Percentiles rank a stretch among this genome's conserved stretches.
phyloP scores from a whole-genome alignment of 23 tunicate species.

The Ciona savignyi region DNA sequence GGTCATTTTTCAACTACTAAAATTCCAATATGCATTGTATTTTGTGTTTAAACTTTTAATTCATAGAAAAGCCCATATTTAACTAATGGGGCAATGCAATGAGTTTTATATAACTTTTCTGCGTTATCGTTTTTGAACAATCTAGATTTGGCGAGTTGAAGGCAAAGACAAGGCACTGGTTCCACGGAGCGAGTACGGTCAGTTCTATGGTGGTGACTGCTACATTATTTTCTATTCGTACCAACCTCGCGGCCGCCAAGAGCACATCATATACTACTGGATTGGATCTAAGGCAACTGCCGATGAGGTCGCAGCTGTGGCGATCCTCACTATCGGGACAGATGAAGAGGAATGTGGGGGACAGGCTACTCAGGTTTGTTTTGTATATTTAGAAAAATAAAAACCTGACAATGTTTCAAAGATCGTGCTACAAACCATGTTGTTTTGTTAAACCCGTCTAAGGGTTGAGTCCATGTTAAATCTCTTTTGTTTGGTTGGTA shows the following conservation, averaged over 20 bases:
- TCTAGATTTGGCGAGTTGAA: slow-evolving; percentile 83
- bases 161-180: slow-evolving; percentile 44
- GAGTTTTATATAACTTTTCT: not conserved
- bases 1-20: too few relatives aligned
- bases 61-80: too few relatives aligned
- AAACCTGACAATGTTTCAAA: too few relatives aligned
- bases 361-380: slow-evolving; percentile 77
- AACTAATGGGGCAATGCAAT: not conserved
- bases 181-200: slow-evolving; percentile 38
- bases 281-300: slow-evolving; percentile 68
- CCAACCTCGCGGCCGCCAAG: slow-evolving; percentile 48
- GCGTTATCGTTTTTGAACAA: not conserved
- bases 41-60: too few relatives aligned
- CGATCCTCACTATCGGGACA: slow-evolving; percentile 64
- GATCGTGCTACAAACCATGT: too few relatives aligned
- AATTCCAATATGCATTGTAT: too few relatives aligned
- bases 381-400: too few relatives aligned
- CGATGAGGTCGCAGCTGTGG: slow-evolving; percentile 84
- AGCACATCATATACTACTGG: slow-evolving; percentile 86
- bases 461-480: too few relatives aligned
- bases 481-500: too few relatives aligned
- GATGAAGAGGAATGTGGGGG: slow-evolving; percentile 80
- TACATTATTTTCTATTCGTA: slow-evolving; percentile 82
- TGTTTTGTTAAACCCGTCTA: too few relatives aligned
- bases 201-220: slow-evolving; percentile 96